Base-by-base conservation (phyloP, 2,797 vertebrate species). In the Todus mexicanus region DNA sequence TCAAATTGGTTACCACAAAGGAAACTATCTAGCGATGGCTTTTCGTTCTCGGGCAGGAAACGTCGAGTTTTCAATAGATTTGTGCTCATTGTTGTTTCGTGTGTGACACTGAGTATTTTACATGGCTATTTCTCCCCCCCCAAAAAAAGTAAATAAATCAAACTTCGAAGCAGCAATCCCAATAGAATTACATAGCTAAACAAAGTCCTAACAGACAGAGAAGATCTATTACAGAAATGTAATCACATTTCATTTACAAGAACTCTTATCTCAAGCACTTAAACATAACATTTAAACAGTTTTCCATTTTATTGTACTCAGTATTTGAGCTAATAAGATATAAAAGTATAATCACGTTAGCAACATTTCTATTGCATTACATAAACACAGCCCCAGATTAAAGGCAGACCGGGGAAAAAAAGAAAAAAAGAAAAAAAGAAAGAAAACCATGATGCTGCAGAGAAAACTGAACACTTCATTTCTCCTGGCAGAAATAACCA, bases 191-290 rank as follows among this genome's bases (percentile, higher is more conserved):
- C 95, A 91, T 75, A 65, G 93, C 88, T 96, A 96, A 94, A 79
- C 85, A 87, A 91, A 97, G 84, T 95, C 40, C 74, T 78, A 92
- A 76, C 88, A 90, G 83, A 95, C 81, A 94, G 86, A 86, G 84
- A 70, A 95, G 86, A 89, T 96, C 91, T 94, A 96, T 92, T 94
- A 88, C 76, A 94, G 84, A 96, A 97, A 91, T 93, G 84, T 95
- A 96, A 96, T 96, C 94, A 95, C 93, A 96, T 97, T 95, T 96
- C 95, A 96, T 97, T 96, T 96, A 96, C 95, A 97, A 94, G 85
- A 96, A 92, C 93, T 96, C 94, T 96, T 95, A 95, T 96, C 94
- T 95, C 93, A 83, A 93, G 90, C 90, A 95, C 95, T 95, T 96
- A 97, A 95, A 96, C 93, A 92, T 47, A 96, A 96, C 87, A 94